Evolutionary conservation across 2,888 invertebrate genomes (phyloP), one percentile per base, ranked within the genome.

Genomic region (Tenthredo distinguenda): DNA sequence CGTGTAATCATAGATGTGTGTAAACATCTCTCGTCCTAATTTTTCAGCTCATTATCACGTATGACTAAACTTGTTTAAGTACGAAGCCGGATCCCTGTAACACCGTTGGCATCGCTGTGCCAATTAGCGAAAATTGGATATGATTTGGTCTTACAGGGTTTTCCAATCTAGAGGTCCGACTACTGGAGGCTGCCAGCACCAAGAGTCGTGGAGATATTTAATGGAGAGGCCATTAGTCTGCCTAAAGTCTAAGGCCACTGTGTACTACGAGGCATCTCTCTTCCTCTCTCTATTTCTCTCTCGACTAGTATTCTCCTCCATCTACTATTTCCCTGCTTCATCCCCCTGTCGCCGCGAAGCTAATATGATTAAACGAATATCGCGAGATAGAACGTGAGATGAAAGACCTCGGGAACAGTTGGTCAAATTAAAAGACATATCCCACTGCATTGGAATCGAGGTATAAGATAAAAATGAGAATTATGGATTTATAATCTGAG

Each of bases 121-220:
- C 77, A 50, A 77, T 77, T 77, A 77, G 77, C 77, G 47, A 55
- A 55, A 55, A 77, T 77, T 77, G 77, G 77, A 77, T 77, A 77
- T 77, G 77, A 77, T 79, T 79, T 62, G 58, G 55, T 55, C 58
- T 37, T 79, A 58, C 55, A 79, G 37, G 79, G 58, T 79, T 79
- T 79, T 40, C 58, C 79, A 79, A 79, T 79, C 58, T 79, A 55
- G 37, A 58, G 37, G 58, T 58, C 58, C 55, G 40, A 62, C 37
- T 62, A 79, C 55, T 55, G 55, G 31, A 58, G 26, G 37, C 72
- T 74, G 15, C 58, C 26, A 37, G 79, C 37, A 21, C 55, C 79
- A 18, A 55, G 79, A 79, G 40, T 79, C 58, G 58, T 50, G 21
- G 79, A 37, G 79, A 62, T 58, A 79, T 79, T 79, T 79, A 79